Percentiles rank a stretch among this genome's conserved stretches.
Evolutionary conservation across 2,113 vertebrate genomes (phyloP).

Genomic region (Eudorcas thomsonii): DNA sequence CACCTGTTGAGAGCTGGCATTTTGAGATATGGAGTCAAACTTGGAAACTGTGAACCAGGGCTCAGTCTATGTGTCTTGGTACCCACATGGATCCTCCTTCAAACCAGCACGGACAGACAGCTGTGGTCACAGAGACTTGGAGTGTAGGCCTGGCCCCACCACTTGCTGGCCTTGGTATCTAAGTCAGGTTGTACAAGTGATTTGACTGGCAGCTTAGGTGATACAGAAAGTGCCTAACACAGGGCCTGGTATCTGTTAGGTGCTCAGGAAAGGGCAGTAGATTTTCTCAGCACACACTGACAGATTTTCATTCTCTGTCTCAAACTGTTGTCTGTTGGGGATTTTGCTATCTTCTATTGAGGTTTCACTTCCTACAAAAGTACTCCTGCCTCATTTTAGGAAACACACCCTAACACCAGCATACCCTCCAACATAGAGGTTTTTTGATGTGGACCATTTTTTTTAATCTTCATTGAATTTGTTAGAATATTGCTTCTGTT

Average conservation of each 20-base stretch:
- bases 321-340: neutral
- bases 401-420: slow-evolving; percentile 32
- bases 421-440: neutral
- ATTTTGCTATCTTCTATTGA: slow-evolving; percentile 44
- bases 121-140: neutral
- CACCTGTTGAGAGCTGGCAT: slow-evolving; percentile 1
- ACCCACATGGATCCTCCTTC: neutral
- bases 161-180: neutral
- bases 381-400: slow-evolving; percentile 44
- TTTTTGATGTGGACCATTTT: neutral
- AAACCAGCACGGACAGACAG: neutral
- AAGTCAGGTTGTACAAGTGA: neutral
- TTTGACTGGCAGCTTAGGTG: neutral
- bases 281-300: neutral
- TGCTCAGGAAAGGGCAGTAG: neutral
- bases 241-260: neutral
- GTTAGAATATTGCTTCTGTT: neutral
- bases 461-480: neutral
- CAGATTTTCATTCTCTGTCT: neutral
- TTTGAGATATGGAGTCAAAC: neutral
- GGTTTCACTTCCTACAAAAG: slow-evolving; percentile 62
- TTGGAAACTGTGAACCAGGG: neutral
- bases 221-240: neutral
- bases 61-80: neutral
- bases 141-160: neutral